A percentile compares a stretch with the other conserved stretches of the same genome.
Evolutionary conservation across 2,113 vertebrate species (phyloP).

Genomic region (Verasper variegatus): DNA sequence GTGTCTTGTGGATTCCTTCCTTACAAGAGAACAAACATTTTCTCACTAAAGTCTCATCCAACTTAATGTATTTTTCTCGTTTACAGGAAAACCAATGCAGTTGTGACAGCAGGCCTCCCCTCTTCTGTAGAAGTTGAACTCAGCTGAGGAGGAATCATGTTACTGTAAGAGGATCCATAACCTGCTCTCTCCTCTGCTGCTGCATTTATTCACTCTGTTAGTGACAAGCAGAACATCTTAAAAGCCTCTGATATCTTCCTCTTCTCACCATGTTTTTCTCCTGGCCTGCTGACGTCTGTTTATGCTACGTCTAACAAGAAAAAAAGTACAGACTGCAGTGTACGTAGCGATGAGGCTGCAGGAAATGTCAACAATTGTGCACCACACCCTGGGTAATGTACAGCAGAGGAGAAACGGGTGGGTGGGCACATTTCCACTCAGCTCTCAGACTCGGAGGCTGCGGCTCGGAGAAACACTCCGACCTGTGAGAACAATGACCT

Average conservation of each 20-base stretch:
- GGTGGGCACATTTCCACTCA: background rate
- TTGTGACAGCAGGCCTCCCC: background rate
- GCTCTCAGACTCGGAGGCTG: background rate
- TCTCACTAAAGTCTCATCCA: too few species aligned
- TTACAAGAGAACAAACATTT: background rate
- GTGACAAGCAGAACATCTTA: background rate
- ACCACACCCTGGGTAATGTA: slow-evolving; percentile 44
- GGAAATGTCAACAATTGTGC: slow-evolving; percentile 28
- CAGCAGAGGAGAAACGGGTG: background rate
- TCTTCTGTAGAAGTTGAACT: background rate
- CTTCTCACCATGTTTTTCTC: background rate
- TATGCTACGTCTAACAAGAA: background rate
- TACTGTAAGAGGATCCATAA: slow-evolving; percentile 61
- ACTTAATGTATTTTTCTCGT: background rate
- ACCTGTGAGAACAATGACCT: background rate
- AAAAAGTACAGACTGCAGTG: background rate
- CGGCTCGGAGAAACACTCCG: background rate
- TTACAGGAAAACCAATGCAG: background rate
- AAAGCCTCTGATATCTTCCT: slow-evolving; percentile 14
- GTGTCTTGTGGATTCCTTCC: background rate
- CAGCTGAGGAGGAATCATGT: slow-evolving; percentile 40
- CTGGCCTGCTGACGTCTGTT: background rate
- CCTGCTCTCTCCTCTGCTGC: slow-evolving; percentile 4
- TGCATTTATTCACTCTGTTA: slow-evolving; percentile 25
- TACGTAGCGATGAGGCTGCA: slow-evolving; percentile 3